Conservation (phyloP, 2,797 vertebrate genomes). For the Pampus argenteus region DNA sequence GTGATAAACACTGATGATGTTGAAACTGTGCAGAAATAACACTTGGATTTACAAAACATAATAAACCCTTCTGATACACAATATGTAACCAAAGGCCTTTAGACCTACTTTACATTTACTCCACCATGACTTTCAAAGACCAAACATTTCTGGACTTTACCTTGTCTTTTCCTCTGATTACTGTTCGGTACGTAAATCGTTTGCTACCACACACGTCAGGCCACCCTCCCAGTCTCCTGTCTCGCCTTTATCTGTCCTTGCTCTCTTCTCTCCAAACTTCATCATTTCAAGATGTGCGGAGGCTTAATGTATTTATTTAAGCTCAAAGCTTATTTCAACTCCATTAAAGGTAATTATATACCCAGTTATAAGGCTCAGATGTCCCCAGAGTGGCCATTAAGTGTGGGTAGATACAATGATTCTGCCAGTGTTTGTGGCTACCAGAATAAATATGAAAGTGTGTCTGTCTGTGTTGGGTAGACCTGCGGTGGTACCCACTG, state of each 20-base stretch:
- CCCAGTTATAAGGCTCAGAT: slow-evolving; percentile 73
- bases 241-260: slow-evolving; percentile 36
- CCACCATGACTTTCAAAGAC: background rate
- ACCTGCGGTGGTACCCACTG: slow-evolving; percentile 43
- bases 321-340: slow-evolving; percentile 82
- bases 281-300: slow-evolving; percentile 82
- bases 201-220: slow-evolving; percentile 10
- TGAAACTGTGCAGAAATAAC: background rate
- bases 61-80: too few species aligned
- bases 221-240: slow-evolving; percentile 12
- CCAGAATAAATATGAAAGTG: slow-evolving; percentile 61
- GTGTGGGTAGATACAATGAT: slow-evolving; percentile 60
- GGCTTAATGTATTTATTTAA: slow-evolving; percentile 82
- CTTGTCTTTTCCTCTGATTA: background rate
- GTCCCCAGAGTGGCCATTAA: slow-evolving; percentile 75
- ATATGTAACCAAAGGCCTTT: too few species aligned
- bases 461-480: slow-evolving; percentile 60
- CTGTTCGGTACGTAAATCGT: background rate
- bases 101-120: too few species aligned
- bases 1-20: background rate
- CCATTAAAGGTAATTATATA: slow-evolving; percentile 84
- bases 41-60: too few species aligned
- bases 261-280: slow-evolving; percentile 51
- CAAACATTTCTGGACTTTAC: background rate
- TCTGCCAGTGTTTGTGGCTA: slow-evolving; percentile 65